A percentile compares a stretch with the other conserved stretches of the same genome.
Evolutionary conservation across 2,113 vertebrate genomes (phyloP).

Genomic region (Peromyscus polionotus): DNA sequence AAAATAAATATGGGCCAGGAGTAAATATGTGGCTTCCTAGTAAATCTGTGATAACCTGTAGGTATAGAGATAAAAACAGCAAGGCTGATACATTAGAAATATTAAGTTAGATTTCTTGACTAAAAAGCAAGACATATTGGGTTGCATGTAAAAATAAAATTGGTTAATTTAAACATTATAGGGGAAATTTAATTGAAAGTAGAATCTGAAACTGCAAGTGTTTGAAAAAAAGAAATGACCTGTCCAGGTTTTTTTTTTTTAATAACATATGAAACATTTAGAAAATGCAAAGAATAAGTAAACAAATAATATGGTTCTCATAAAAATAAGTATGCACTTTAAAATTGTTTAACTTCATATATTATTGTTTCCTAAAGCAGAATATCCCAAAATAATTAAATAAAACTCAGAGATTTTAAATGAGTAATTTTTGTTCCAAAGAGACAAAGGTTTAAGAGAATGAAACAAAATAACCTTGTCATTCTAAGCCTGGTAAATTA

Average conservation of each 20-base stretch:
- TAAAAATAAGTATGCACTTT: background rate
- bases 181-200: background rate
- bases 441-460: background rate
- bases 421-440: slow-evolving; percentile 6
- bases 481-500: slow-evolving; percentile 15
- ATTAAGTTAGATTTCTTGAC: background rate
- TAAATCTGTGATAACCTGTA: background rate
- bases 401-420: slow-evolving; percentile 15
- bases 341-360: background rate
- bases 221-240: background rate
- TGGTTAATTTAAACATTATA: background rate
- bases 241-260: no score
- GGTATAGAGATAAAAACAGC: background rate
- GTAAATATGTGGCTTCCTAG: background rate
- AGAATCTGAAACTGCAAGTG: background rate
- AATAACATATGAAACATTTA: background rate
- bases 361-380: background rate
- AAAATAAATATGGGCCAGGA: background rate
- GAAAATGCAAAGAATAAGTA: background rate
- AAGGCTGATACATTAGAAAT: background rate
- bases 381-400: slow-evolving; percentile 50
- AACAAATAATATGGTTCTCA: background rate
- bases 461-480: background rate
- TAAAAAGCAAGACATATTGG: background rate
- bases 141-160: background rate